These are phyloP conservation scores for Masnerella sp. DNA, from an alignment of 2,888 invertebrate genomes.

Conservation along the genomic window DNA sequence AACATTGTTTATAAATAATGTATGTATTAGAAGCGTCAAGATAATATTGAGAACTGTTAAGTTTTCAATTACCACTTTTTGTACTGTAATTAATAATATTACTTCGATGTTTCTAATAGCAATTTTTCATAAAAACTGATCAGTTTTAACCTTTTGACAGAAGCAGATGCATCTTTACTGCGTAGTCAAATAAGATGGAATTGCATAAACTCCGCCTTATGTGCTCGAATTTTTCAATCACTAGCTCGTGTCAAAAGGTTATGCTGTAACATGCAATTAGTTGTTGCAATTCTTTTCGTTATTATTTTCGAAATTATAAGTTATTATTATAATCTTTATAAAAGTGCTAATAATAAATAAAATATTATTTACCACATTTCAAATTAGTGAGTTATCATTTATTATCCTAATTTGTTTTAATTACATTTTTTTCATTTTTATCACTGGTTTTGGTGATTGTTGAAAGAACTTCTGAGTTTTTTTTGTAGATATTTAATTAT, in stretches of 20 bases:
- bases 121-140: conserved; percentile 27
- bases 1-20: conserved; percentile 42
- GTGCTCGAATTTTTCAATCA: conserved; percentile 17
- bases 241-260: conserved; percentile 29
- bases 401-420: neutral
- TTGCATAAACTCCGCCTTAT: conserved; percentile 35
- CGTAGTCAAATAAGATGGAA: conserved; percentile 37
- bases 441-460: no score
- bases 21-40: conserved; percentile 49
- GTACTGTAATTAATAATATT: conserved; percentile 48
- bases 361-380: conserved; percentile 50
- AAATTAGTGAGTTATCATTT: neutral
- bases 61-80: conserved; percentile 50
- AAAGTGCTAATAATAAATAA: conserved; percentile 48
- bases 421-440: no score
- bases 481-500: no score
- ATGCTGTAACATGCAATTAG: conserved; percentile 8
- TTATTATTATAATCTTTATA: conserved; percentile 41
- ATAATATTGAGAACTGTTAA: conserved; percentile 49
- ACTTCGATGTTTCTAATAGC: conserved; percentile 52
- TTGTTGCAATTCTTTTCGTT: conserved; percentile 17
- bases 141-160: conserved; percentile 30
- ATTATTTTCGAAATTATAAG: conserved; percentile 34
- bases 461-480: no score
- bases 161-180: conserved; percentile 20